phyloP scores from a whole-genome alignment of 2,888 invertebrate species.

The Blastobasis adustella region DNA sequence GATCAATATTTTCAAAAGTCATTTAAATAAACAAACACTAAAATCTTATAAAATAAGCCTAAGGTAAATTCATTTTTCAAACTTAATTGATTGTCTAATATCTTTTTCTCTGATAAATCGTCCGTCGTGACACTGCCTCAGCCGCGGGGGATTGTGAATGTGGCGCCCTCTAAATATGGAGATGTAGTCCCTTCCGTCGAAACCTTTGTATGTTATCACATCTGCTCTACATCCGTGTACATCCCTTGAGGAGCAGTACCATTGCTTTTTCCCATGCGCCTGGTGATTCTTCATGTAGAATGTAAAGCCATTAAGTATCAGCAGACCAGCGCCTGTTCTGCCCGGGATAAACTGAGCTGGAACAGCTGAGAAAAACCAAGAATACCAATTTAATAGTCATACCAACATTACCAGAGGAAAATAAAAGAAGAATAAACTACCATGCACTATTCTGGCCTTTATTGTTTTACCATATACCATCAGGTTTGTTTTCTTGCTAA shows the following conservation, averaged over 20 bases:
- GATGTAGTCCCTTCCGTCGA: conserved; percentile 60
- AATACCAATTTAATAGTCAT: background rate
- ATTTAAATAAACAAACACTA: conserved; percentile 15
- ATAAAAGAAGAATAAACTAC: conserved; percentile 17
- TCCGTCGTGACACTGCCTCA: conserved; percentile 61
- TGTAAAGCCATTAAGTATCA: conserved; percentile 63
- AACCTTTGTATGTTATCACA: conserved; percentile 61
- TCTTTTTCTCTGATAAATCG: conserved; percentile 64
- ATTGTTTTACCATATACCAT: conserved; percentile 12
- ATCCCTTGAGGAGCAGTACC: conserved; percentile 67
- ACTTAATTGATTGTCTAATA: conserved; percentile 34
- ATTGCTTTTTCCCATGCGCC: conserved; percentile 66
- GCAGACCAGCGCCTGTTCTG: conserved; percentile 57
- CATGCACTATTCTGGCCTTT: conserved; percentile 3
- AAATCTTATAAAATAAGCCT: conserved; percentile 22
- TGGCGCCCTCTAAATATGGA: conserved; percentile 64
- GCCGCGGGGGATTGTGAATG: conserved; percentile 59
- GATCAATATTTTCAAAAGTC: conserved; percentile 24
- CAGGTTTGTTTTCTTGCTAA: conserved; percentile 17
- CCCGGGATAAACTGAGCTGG: conserved; percentile 66
- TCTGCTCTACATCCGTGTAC: conserved; percentile 64
- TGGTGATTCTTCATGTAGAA: conserved; percentile 71
- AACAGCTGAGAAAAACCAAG: conserved; percentile 52
- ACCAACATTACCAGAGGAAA: conserved; percentile 15
- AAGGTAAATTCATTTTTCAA: conserved; percentile 15